Conservation (phyloP, 2,888 invertebrate genomes). For the Orthonychiurus folsomi region DNA sequence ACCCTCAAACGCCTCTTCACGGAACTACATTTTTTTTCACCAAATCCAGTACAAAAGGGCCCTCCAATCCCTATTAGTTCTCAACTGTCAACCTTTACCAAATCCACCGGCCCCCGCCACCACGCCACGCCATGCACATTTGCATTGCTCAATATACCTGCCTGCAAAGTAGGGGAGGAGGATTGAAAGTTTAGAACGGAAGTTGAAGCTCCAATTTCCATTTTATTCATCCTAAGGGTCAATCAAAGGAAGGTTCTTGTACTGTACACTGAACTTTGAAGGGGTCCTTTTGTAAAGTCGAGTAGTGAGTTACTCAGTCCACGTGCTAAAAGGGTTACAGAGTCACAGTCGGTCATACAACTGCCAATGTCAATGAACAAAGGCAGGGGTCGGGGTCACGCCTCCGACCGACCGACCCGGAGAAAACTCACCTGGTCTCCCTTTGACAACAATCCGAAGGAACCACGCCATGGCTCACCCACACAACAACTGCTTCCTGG, state of each 20-base stretch:
- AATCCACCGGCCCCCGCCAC: too few relatives aligned
- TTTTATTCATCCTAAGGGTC: slow-evolving; percentile 25
- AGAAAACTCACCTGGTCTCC: slow-evolving; percentile 10
- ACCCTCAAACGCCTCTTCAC: too few relatives aligned
- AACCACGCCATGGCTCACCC: not conserved
- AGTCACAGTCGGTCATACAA: slow-evolving; percentile 26
- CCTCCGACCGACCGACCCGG: not conserved
- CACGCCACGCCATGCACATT: too few relatives aligned
- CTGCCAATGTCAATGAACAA: slow-evolving; percentile 12
- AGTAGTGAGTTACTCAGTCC: too few relatives aligned
- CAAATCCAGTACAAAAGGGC: too few relatives aligned
- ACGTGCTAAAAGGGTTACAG: slow-evolving; percentile 35
- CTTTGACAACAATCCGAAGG: not conserved
- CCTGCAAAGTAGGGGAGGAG: slow-evolving; percentile 2
- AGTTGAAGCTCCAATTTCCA: slow-evolving; percentile 34
- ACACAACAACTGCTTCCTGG: slow-evolving; percentile 5
- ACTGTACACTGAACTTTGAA: not conserved
- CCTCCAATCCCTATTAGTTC: too few relatives aligned
- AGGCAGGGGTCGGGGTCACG: slow-evolving; percentile 3
- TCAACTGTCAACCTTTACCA: too few relatives aligned
- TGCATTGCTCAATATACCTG: not conserved
- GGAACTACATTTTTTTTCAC: too few relatives aligned
- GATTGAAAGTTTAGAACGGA: slow-evolving; percentile 21
- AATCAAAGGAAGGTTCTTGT: slow-evolving; percentile 20
- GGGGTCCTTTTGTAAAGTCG: slow-evolving; percentile 7